Conservation (phyloP, 30 jellyfish, hydroid and myxozoan species). For the Chironex yamaguchii region DNA sequence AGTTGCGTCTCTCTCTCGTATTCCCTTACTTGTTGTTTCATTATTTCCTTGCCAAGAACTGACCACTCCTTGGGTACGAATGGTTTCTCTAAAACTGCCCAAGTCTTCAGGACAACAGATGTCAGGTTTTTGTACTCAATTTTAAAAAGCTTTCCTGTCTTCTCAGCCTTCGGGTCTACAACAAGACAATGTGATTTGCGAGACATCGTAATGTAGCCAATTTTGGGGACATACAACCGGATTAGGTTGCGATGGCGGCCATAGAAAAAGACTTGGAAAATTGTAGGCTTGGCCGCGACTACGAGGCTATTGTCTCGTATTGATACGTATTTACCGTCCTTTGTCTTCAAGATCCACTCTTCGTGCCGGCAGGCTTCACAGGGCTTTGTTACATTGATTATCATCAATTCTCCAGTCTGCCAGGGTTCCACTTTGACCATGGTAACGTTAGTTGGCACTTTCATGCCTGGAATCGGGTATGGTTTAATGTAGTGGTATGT, state of each 20-base stretch:
- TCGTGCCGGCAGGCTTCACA: constrained; percentile 36
- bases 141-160: neutral
- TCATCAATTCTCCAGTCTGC: constrained; percentile 32
- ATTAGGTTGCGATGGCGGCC: constrained; percentile 59
- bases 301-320: constrained; percentile 25
- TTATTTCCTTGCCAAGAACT: neutral
- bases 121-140: neutral
- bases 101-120: neutral
- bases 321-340: constrained; percentile 48
- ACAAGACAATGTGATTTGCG: constrained; percentile 52
- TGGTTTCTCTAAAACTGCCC: neutral
- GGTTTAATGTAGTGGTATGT: constrained; percentile 48
- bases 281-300: constrained; percentile 38
- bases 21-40: no score
- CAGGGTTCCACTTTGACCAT: constrained; percentile 55
- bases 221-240: constrained; percentile 29
- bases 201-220: constrained; percentile 72
- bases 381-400: constrained; percentile 4
- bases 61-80: neutral
- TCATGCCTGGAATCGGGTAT: constrained; percentile 30
- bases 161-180: neutral
- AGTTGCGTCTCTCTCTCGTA: no score
- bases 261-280: constrained; percentile 39
- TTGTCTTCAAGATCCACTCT: constrained; percentile 63
- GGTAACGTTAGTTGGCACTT: constrained; percentile 16